phyloP scores from a whole-genome alignment of 2,797 vertebrate genomes.

The Gadopsis bispinosus region DNA sequence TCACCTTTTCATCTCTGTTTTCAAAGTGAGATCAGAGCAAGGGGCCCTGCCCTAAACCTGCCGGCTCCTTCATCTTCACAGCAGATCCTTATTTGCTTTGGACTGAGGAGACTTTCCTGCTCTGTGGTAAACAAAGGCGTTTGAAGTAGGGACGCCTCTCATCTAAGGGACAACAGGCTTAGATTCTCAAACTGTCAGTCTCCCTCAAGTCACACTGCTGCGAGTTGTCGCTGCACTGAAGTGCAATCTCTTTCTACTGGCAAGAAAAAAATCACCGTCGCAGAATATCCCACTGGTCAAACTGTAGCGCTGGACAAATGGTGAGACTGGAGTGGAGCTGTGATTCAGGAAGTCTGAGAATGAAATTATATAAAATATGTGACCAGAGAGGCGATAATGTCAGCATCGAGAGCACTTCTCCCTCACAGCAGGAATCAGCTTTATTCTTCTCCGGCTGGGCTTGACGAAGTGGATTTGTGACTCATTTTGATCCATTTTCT shows the following conservation, averaged over 20 bases:
- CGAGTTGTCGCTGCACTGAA: slow-evolving; percentile 7
- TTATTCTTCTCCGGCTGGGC: background rate
- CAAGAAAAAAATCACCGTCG: background rate
- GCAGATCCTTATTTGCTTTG: slow-evolving; percentile 69
- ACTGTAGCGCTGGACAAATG: background rate
- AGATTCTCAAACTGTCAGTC: slow-evolving; percentile 19
- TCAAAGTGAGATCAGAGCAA: slow-evolving; percentile 70
- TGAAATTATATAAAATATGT: slow-evolving; percentile 24
- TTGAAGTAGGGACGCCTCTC: slow-evolving; percentile 52
- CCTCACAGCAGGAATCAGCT: background rate
- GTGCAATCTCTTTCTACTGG: background rate
- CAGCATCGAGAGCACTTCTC: background rate
- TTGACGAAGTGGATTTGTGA: background rate
- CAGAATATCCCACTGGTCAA: background rate
- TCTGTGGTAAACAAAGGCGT: slow-evolving; percentile 64
- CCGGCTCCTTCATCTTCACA: slow-evolving; percentile 61
- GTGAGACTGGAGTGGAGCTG: background rate
- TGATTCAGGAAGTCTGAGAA: slow-evolving; percentile 13
- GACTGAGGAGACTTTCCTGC: slow-evolving; percentile 40
- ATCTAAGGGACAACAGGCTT: slow-evolving; percentile 14
- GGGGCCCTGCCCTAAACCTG: slow-evolving; percentile 31
- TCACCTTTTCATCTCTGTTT: slow-evolving; percentile 62
- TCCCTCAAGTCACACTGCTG: background rate
- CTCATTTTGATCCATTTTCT: background rate
- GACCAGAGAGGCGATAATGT: background rate